phyloP scores from a whole-genome alignment of 2,113 vertebrate genomes.

The Trichechus manatus region DNA sequence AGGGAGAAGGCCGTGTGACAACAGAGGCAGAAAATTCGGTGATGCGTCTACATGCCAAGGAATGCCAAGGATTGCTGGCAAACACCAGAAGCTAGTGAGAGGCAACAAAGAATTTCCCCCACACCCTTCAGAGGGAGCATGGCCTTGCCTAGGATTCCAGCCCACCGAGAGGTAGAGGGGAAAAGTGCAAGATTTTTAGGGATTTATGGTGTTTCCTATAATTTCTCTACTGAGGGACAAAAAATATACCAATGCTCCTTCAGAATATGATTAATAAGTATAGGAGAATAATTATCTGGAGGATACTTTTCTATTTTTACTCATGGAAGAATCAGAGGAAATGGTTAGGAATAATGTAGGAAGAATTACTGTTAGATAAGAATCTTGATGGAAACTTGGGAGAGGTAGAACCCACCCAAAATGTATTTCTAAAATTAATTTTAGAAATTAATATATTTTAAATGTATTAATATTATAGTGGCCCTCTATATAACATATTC shows the following conservation, averaged over 20 bases:
- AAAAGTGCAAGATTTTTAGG: neutral
- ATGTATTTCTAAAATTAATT: constrained; percentile 9
- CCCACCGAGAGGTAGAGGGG: neutral
- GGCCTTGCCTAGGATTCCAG: neutral
- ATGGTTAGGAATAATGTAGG: neutral
- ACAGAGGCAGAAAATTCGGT: neutral
- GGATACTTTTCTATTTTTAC: constrained; percentile 22
- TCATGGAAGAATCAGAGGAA: neutral
- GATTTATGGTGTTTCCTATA: neutral
- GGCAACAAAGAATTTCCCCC: neutral
- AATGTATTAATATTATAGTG: constrained; percentile 36
- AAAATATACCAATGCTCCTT: neutral
- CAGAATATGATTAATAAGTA: neutral
- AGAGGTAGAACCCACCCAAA: neutral
- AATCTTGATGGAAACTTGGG: neutral
- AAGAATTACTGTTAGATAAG: constrained; percentile 27
- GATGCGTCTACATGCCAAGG: neutral
- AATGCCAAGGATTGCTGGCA: neutral
- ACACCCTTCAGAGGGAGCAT: neutral
- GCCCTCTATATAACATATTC: neutral
- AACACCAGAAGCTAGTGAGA: neutral
- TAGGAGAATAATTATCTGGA: neutral
- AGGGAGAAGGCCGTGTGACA: neutral
- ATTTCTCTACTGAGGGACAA: neutral
- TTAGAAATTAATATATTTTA: neutral